phyloP scores from a whole-genome alignment of 2,888 invertebrate genomes.

The Hirudinaria manillensis region DNA sequence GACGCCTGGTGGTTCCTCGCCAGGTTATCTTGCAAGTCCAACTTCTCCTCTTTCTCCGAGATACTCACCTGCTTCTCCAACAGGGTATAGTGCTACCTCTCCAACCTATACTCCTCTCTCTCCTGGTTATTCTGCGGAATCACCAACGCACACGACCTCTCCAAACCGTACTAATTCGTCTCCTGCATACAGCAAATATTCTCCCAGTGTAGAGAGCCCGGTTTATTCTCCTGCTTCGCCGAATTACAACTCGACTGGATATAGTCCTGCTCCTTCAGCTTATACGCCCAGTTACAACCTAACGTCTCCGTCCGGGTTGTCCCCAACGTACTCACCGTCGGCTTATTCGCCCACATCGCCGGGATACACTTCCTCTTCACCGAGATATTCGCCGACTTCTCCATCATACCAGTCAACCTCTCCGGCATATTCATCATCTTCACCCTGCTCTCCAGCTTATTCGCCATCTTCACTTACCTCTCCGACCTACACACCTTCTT shows the following conservation, averaged over 20 bases:
- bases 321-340: constrained; percentile 46
- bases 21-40: constrained; percentile 46
- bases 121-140: too few relatives aligned
- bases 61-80: constrained; percentile 65
- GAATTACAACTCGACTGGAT: too few relatives aligned
- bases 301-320: not conserved
- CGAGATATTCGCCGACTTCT: constrained; percentile 63
- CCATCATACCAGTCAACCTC: constrained; percentile 63
- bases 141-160: too few relatives aligned
- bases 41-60: constrained; percentile 65
- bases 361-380: constrained; percentile 61
- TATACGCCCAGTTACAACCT: too few relatives aligned
- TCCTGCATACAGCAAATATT: too few relatives aligned
- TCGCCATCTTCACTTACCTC: constrained; percentile 58
- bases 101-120: too few relatives aligned
- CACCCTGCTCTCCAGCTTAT: constrained; percentile 57
- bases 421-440: constrained; percentile 68
- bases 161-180: too few relatives aligned
- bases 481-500: constrained; percentile 66
- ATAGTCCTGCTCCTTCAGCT: too few relatives aligned
- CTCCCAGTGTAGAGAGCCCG: constrained; percentile 41
- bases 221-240: constrained; percentile 66
- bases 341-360: constrained; percentile 60
- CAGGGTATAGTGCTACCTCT: constrained; percentile 54
- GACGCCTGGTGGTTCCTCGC: constrained; percentile 50